Conservation (phyloP, 1,140 invertebrate genomes). For the Pissodes strobi region DNA sequence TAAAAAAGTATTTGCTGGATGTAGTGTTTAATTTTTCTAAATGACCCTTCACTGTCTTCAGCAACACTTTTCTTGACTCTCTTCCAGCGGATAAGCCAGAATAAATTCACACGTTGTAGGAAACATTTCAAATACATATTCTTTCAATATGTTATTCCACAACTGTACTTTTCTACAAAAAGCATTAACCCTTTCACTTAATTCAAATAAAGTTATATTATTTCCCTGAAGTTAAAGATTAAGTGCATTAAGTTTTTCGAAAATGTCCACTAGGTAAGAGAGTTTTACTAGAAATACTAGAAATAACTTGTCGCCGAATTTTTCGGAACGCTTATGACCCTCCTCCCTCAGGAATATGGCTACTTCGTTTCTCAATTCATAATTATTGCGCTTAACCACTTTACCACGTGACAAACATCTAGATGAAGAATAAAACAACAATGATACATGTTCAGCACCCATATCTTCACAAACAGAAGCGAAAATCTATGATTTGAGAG, state of each 20-base stretch:
- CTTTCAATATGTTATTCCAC: not conserved
- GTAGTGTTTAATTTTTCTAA: not conserved
- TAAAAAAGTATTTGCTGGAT: not conserved
- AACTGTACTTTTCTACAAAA: not conserved
- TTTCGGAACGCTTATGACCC: not conserved
- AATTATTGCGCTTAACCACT: slow-evolving; percentile 27
- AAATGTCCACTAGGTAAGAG: not conserved
- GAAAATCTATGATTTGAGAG: slow-evolving; percentile 27
- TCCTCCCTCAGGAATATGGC: slow-evolving; percentile 32
- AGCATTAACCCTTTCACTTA: not conserved
- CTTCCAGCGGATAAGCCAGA: not conserved
- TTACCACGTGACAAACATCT: slow-evolving; percentile 25
- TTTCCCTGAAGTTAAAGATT: not conserved
- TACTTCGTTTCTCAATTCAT: too few species aligned
- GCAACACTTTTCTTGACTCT: not conserved
- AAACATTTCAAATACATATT: slow-evolving; percentile 3
- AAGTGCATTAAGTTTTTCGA: too few species aligned
- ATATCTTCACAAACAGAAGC: slow-evolving; percentile 35
- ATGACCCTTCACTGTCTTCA: not conserved
- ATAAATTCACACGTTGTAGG: not conserved
- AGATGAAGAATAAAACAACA: slow-evolving; percentile 20
- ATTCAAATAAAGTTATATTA: not conserved
- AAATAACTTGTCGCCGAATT: too few species aligned
- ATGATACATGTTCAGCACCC: slow-evolving; percentile 29
- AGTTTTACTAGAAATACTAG: not conserved